phyloP scores from a whole-genome alignment of 2,888 invertebrate genomes.

The Leptothorax acervorum region DNA sequence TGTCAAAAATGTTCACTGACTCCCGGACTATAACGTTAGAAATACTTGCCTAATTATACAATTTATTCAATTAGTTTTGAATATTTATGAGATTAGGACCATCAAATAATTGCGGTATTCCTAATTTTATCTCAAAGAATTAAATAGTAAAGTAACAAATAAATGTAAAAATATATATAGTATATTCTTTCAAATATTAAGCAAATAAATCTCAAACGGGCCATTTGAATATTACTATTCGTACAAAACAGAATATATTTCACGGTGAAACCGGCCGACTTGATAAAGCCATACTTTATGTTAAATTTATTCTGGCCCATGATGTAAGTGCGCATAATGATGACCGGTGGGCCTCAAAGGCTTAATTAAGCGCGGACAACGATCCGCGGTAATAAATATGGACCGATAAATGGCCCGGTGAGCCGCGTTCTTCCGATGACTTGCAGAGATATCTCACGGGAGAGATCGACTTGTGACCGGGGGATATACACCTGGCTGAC shows the following conservation, averaged over 20 bases:
- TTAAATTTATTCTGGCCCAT: constrained; percentile 24
- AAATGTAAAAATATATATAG: background rate
- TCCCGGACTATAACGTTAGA: no score
- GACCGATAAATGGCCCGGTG: background rate
- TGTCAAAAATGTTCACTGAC: no score
- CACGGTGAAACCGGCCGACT: background rate
- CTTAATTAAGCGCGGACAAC: constrained; percentile 30
- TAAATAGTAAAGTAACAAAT: background rate
- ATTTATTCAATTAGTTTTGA: background rate
- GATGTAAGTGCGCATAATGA: constrained; percentile 37
- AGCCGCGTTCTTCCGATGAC: background rate
- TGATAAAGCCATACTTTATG: constrained; percentile 40
- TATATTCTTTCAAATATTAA: background rate
- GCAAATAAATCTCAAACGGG: background rate
- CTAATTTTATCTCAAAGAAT: background rate
- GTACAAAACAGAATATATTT: background rate
- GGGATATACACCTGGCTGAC: constrained; percentile 38
- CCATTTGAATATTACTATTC: constrained; percentile 13
- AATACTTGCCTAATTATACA: background rate
- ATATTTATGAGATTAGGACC: background rate
- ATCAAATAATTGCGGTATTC: background rate
- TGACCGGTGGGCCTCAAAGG: constrained; percentile 16
- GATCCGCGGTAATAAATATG: constrained; percentile 10
- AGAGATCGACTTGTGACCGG: background rate
- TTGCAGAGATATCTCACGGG: constrained; percentile 4